These are phyloP conservation scores for Microcebus jonahi DNA, from an alignment of 2,113 vertebrate species.

Conservation along the genomic window DNA sequence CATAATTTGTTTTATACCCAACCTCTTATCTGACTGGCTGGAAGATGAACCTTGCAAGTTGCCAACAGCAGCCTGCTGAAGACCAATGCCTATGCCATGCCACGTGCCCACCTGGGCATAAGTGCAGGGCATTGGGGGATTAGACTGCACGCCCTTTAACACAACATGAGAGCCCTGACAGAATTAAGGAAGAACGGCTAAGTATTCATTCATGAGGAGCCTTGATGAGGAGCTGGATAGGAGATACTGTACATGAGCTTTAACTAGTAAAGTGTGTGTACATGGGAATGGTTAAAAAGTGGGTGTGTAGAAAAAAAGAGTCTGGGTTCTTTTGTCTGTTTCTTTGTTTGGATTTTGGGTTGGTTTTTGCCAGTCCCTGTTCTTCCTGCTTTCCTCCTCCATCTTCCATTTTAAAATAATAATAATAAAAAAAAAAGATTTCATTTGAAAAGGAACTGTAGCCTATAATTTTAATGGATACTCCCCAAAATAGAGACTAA, in stretches of 20 bases:
- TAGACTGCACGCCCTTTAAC: background rate
- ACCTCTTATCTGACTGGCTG: background rate
- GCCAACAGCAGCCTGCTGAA: background rate
- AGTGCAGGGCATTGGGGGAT: rapidly evolving
- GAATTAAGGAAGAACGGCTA: background rate
- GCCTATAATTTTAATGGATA: background rate
- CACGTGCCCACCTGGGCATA: too few species aligned
- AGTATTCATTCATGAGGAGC: background rate
- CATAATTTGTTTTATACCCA: background rate
- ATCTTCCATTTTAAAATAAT: background rate
- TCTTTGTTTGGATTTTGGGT: background rate
- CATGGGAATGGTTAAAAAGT: background rate
- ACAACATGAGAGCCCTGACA: background rate
- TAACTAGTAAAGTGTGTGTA: background rate
- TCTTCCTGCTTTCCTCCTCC: background rate
- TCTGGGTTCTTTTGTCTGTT: background rate
- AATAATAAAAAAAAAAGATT: background rate
- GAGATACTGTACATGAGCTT: background rate
- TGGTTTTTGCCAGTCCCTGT: background rate
- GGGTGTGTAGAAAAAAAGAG: background rate
- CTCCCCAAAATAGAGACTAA: background rate
- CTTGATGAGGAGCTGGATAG: background rate
- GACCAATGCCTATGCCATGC: rapidly evolving
- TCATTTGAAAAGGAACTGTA: background rate
- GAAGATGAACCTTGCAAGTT: background rate